Evolutionary conservation across 1,140 invertebrate species (phyloP), one percentile per base, ranked within the genome.

Genomic region (Eumeta japonica): DNA sequence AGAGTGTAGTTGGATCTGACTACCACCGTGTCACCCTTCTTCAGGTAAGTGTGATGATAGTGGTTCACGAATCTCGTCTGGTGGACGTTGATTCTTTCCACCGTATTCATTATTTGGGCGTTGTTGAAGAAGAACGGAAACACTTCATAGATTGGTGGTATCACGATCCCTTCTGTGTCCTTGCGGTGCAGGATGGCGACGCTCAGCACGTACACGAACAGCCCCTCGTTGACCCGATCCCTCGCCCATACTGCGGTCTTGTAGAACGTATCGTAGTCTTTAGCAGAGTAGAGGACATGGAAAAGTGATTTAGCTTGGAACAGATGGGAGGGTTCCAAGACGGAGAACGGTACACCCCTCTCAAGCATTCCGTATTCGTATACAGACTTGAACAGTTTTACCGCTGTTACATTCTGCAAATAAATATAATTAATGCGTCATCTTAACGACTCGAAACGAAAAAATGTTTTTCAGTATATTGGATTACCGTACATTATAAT

Each of bases 131-230:
- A 78, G 41, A 81, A 76, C 9, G 86, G 85, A 41, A 80, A 76
- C 1, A 85, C 59, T 55, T 87, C 85, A 40, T 83, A 83, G 4
- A 83, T 61, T 12, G 81, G 79, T 0, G 85, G 84, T 2, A 86
- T 41, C 1, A 75, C 50, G n/a, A 86, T 53, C 20, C 71, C 76
- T 36, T 80, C 72, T 18, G 78, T 81, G 38, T 84, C 83, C 2
- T 60, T 58, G 14, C 82, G 72, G 48, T 83, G 80, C 1, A 80
- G 29, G 1, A 86, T 55, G 0, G 80, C 80, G 2, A 79, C 55
- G 9, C 65, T 74, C 3, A 83, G 52, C 0, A 81, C 76, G 36
- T 85, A 82, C 0, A 81, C 62, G 48, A 81, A 88, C 28, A 85
- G 49, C 16, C 66, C 76, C 48, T 79, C 79, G 62, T 83, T 87